phyloP scores from a whole-genome alignment of 2,888 invertebrate genomes.

The Lypha dubia region DNA sequence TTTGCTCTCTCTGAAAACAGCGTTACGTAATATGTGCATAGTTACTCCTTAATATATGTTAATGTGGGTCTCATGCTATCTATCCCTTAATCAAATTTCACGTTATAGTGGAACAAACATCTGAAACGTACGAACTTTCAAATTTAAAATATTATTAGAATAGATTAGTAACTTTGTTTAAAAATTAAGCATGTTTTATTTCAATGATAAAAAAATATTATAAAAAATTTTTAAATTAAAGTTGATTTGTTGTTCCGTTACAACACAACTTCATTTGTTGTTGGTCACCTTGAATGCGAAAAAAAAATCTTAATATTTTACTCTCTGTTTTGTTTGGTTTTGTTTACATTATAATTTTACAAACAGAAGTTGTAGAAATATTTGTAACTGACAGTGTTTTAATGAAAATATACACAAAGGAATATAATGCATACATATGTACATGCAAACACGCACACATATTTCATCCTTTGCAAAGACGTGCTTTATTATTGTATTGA shows the following conservation, averaged over 20 bases:
- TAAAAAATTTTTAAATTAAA: too few relatives aligned
- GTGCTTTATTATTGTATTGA: not conserved
- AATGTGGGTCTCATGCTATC: too few relatives aligned
- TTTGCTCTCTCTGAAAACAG: too few relatives aligned
- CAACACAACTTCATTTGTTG: conserved; percentile 7
- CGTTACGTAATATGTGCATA: too few relatives aligned
- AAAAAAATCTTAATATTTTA: conserved; percentile 31
- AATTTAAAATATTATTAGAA: too few relatives aligned
- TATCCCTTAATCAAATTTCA: too few relatives aligned
- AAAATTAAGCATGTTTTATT: too few relatives aligned
- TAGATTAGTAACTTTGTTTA: too few relatives aligned
- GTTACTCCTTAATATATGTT: too few relatives aligned
- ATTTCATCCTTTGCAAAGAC: conserved; percentile 1
- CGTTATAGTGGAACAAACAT: too few relatives aligned
- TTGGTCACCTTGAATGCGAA: conserved; percentile 21
- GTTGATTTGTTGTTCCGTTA: not conserved
- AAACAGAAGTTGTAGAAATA: not conserved
- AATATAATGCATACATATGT: not conserved
- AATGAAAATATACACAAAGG: not conserved
- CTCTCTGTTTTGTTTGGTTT: conserved; percentile 9
- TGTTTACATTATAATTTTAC: conserved; percentile 22
- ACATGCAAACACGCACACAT: not conserved
- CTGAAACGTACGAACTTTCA: too few relatives aligned
- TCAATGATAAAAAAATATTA: too few relatives aligned
- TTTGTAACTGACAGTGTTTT: conserved; percentile 13